Base-by-base conservation (phyloP, 2,888 invertebrate genomes). In the Lysandra bellargus region DNA sequence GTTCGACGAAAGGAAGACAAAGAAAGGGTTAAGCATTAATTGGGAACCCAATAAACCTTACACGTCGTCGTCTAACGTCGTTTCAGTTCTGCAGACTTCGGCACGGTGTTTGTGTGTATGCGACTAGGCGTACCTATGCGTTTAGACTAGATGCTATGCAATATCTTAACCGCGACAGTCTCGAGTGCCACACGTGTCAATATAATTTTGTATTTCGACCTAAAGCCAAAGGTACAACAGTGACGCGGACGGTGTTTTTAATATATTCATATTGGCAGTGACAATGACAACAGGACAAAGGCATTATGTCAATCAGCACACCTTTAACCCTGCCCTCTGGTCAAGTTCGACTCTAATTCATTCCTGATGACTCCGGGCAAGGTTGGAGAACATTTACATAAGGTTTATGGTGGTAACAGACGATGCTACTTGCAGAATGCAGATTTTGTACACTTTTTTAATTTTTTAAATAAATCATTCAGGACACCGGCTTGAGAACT, bases 261-360 rank as follows among this genome's bases (percentile, higher is more conserved):
- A 69, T 69, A 4, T 69, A 69, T 69, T 69, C 69, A 69, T 37
- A 69, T 69, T 37, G 33, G 17, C 69, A 64, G 30, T 64, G 86
- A 89, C 88, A 87, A 89, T 87, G 83, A 84, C 81, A 85, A 84
- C 78, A 75, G 49, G 80, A 82, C 83, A 83, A 81, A 81, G 79
- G 75, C 83, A 85, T 83, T 81, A 85, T 88, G 92, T 91, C 92
- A 91, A 88, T 92, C 92, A 92, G 85, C 75, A 90, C 90, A 87
- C 83, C 79, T 82, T 83, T 85, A 87, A 88, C 87, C 83, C 86
- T 87, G 87, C 88, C 88, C 83, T 87, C 81, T 92, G 93, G 94
- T 94, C 94, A 93, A 94, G 92, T 92, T 90, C 91, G 90, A 86
- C 86, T 87, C 89, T 92, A 92, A 92, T 89, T 89, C 88, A 89